Evolutionary conservation across 1,140 invertebrate species (phyloP).

Genomic region (Drosophila subobscura): DNA sequence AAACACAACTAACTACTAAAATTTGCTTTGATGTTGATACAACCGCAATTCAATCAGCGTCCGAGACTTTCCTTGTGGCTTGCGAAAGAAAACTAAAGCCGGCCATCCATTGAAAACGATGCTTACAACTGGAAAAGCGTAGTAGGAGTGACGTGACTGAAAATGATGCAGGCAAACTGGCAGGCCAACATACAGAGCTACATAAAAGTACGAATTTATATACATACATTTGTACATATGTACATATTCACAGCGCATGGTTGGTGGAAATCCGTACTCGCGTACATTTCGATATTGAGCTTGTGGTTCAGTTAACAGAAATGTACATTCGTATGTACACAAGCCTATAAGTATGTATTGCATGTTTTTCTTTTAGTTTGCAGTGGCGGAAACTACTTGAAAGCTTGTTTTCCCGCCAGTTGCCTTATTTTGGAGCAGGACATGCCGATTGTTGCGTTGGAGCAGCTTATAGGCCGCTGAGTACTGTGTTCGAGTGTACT

Average conservation of each 20-base stretch:
- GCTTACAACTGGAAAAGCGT: constrained; percentile 72
- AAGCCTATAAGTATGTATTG: no score
- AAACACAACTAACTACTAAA: constrained; percentile 12
- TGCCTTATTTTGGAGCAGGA: constrained; percentile 9
- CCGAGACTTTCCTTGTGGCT: constrained; percentile 20
- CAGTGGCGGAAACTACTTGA: constrained; percentile 20
- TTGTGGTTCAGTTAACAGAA: background rate
- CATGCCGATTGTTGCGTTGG: constrained; percentile 34
- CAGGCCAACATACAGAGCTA: constrained; percentile 15
- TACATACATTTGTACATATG: no score
- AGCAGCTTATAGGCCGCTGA: background rate
- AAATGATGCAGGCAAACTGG: constrained; percentile 49
- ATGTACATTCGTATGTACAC: no score
- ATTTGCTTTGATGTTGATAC: constrained; percentile 10
- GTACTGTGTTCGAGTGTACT: background rate
- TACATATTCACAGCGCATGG: no score
- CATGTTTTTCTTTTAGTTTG: constrained; percentile 11
- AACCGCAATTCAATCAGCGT: constrained; percentile 9
- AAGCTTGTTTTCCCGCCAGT: constrained; percentile 42
- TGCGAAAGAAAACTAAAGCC: constrained; percentile 47
- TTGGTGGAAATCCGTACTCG: constrained; percentile 35
- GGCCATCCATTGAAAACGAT: constrained; percentile 64
- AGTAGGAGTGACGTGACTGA: constrained; percentile 33
- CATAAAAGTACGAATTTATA: background rate
- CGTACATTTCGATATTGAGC: constrained; percentile 6